These are phyloP conservation scores for Heliconius congener DNA, from an alignment of 1,140 invertebrate genomes.

Conservation along the genomic window DNA sequence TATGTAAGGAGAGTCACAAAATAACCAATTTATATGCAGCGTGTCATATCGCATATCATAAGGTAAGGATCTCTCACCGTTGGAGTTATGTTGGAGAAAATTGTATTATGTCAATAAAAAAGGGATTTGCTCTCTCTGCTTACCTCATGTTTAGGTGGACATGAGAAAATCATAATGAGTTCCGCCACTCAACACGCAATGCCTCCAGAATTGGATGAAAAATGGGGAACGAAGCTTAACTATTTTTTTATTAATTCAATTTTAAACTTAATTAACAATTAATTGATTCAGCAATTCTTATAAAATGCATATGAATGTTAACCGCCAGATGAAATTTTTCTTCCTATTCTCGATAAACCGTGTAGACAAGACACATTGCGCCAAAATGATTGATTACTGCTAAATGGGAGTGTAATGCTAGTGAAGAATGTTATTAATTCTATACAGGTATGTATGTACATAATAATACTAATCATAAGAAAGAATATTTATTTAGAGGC, in stretches of 20 bases:
- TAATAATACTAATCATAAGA: no score
- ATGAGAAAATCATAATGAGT: no score
- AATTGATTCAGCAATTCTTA: background rate
- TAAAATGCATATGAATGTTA: background rate
- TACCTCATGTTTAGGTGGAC: no score
- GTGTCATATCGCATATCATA: background rate
- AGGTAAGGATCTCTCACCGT: background rate
- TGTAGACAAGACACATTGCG: background rate
- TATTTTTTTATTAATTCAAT: no score
- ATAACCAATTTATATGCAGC: constrained; percentile 1
- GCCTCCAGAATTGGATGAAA: no score
- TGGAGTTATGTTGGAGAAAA: background rate
- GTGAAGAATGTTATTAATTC: background rate
- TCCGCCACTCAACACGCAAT: no score
- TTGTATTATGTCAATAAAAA: background rate
- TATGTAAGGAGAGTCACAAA: background rate
- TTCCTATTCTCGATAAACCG: background rate
- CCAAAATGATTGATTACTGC: constrained; percentile 23
- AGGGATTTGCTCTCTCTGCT: no score
- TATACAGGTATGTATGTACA: background rate
- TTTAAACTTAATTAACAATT: no score
- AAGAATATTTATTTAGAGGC: no score
- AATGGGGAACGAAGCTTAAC: no score
- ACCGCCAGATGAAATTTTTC: background rate
- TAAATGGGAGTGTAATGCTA: constrained; percentile 11